Conservation (phyloP, 2,888 invertebrate genomes). For the Acronicta psi region DNA sequence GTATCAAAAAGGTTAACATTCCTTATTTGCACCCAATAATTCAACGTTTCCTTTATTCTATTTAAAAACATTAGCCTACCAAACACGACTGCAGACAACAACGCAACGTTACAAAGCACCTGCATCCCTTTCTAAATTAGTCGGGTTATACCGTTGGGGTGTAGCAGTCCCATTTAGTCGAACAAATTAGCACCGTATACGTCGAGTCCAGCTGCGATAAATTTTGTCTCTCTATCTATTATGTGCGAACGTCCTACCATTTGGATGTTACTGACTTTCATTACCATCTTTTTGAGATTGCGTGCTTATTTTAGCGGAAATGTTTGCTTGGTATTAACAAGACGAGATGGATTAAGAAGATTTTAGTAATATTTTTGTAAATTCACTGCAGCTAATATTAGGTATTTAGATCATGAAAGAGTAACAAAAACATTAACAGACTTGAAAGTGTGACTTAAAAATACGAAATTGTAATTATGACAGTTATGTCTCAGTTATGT, state of each 20-base stretch:
- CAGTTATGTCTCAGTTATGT: too few species aligned
- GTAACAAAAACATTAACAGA: too few species aligned
- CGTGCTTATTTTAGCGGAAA: not conserved
- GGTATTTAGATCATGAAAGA: too few species aligned
- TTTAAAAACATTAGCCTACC: conserved; percentile 17
- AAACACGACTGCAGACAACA: conserved; percentile 12
- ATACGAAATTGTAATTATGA: too few species aligned
- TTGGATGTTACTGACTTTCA: conserved; percentile 28
- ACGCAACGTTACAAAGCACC: conserved; percentile 28
- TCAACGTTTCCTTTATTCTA: too few species aligned
- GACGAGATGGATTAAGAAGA: not conserved
- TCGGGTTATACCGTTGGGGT: conserved; percentile 53
- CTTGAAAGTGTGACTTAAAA: too few species aligned
- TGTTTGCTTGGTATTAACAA: not conserved
- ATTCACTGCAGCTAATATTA: too few species aligned
- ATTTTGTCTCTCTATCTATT: conserved; percentile 51
- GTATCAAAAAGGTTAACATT: too few species aligned
- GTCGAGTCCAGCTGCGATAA: conserved; percentile 42
- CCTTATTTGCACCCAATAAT: too few species aligned
- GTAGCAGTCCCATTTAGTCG: conserved; percentile 47
- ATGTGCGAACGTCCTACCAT: conserved; percentile 32
- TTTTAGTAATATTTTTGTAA: too few species aligned
- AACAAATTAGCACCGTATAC: conserved; percentile 58
- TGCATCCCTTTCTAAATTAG: conserved; percentile 54
- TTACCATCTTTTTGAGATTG: conserved; percentile 18